A percentile compares a stretch with the other conserved stretches of the same genome.
These are phyloP conservation scores for Encarsia formosa DNA, from an alignment of 2,888 invertebrate genomes.

Conservation along the genomic window DNA sequence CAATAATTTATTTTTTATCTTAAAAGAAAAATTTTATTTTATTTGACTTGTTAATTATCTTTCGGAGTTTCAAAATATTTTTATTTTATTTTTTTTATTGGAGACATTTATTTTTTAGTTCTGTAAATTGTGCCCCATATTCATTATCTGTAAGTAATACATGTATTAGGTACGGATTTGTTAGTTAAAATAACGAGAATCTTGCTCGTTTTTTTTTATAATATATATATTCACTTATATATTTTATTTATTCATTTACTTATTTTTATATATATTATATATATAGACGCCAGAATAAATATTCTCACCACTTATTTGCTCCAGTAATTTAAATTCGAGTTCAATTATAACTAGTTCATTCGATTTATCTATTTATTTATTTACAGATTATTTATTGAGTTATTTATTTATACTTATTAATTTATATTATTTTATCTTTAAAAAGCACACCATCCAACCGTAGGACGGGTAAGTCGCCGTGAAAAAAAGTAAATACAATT, in stretches of 20 bases:
- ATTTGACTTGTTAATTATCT: not conserved
- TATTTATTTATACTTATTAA: too few species aligned
- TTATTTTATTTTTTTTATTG: not conserved
- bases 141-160: slow-evolving; percentile 11
- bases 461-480: slow-evolving; percentile 20
- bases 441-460: slow-evolving; percentile 5
- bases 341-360: too few species aligned
- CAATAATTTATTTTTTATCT: too few species aligned
- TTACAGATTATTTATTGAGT: too few species aligned
- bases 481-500: slow-evolving; percentile 33
- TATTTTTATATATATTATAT: too few species aligned
- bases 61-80: slow-evolving; percentile 1
- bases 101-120: slow-evolving; percentile 7
- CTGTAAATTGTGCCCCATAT: slow-evolving; percentile 24
- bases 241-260: too few species aligned
- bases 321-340: too few species aligned
- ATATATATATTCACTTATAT: too few species aligned
- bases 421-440: not conserved
- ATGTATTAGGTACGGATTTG: slow-evolving; percentile 17
- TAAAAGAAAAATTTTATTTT: too few species aligned
- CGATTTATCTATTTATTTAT: too few species aligned
- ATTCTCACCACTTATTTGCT: too few species aligned
- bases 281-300: too few species aligned
- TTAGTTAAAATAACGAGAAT: slow-evolving; percentile 14
- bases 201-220: slow-evolving; percentile 4